Base-by-base conservation (phyloP, 92 coral and sea anemone species). In the Porites divaricata region DNA sequence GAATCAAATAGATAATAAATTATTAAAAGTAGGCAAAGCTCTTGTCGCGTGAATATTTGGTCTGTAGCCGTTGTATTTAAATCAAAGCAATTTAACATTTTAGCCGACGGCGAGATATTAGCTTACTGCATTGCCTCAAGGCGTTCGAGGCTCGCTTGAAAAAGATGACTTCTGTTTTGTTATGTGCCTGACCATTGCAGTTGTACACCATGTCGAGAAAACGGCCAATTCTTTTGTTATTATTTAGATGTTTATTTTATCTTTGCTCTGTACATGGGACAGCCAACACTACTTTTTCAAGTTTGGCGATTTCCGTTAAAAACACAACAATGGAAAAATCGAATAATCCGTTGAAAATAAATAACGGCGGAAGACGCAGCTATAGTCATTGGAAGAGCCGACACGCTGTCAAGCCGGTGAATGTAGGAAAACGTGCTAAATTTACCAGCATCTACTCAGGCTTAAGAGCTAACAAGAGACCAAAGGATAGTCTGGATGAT, bases 181-280 rank as follows among this genome's bases (percentile, higher is more conserved):
- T 69, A 51, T 35, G 20, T 12, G 24, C 68, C 21, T 67, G 35
- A 28, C 59, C 66, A 52, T 28, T 69, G 77, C 56, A 17, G 57
- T 20, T 53, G 22, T 1, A 41, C 52, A 45, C 66, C 24, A 80
- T 80, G 85, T n/a, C 50, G 21, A 57, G 41, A 21, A 80, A 68
- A 26, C 41, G n/a, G 28, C 26, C 59, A 71, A 20, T 23, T 15
- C n/a, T 70, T 77, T 28, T 82, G 79, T 72, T 72, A 24, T 63
- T 82, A 58, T 62, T 72, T 72, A 52, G 72, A 82, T 82, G 79
- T 72, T 73, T 82, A 72, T 23, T 61, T 62, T 63, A 49, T 70
- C 22, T 73, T 59, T 48, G 1, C 50, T 1, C 48, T 45, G 59
- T 51, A 15, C 1, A 26, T 71, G 86, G 86, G 52, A 59, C 45